These are phyloP conservation scores for Cyprinodon brontotheroides DNA, from an alignment of 2,113 vertebrate genomes.

Conservation along the genomic window DNA sequence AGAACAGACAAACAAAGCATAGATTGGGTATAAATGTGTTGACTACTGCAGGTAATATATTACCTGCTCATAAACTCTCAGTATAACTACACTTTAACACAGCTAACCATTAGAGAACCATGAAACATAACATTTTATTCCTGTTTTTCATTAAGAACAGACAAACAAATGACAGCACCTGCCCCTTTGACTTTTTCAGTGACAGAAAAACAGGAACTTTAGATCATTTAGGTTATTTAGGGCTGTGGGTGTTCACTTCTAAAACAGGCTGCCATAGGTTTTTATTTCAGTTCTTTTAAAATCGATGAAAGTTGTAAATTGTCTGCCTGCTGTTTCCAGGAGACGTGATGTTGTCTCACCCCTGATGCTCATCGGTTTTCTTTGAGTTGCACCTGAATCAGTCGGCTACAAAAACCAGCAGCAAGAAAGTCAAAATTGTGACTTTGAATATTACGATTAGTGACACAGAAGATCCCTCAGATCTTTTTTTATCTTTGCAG, in stretches of 20 bases:
- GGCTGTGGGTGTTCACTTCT: neutral
- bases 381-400: neutral
- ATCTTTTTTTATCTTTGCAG: neutral
- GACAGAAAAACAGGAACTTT: neutral
- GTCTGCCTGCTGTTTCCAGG: no score
- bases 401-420: no score
- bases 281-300: neutral
- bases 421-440: neutral
- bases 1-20: no score
- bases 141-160: no score
- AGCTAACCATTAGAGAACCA: no score
- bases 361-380: neutral
- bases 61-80: no score
- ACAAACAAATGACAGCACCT: neutral
- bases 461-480: no score
- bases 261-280: neutral
- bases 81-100: no score
- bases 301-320: neutral
- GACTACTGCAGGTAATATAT: no score
- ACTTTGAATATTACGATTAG: neutral
- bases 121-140: no score
- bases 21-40: no score
- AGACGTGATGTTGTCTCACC: no score
- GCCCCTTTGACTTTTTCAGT: neutral
- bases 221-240: neutral